phyloP scores from a whole-genome alignment of 2,888 invertebrate species.

The Ophioninae sp. region DNA sequence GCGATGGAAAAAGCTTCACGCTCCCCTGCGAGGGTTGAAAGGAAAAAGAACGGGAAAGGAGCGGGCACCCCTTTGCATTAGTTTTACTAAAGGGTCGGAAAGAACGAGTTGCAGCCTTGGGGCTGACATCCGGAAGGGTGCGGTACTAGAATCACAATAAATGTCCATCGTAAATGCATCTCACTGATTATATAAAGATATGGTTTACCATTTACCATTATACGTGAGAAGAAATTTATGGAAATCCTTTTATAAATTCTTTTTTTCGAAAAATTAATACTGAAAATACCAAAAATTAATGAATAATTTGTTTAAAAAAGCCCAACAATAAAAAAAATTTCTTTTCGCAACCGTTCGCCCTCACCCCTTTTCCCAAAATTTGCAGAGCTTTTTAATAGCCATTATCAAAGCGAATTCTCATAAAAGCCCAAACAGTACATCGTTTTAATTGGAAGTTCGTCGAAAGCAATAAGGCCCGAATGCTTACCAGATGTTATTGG shows the following conservation, averaged over 20 bases:
- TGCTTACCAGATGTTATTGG: background rate
- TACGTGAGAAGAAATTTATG: conserved; percentile 8
- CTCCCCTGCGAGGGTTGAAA: conserved; percentile 25
- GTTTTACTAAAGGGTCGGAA: conserved; percentile 49
- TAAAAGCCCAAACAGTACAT: background rate
- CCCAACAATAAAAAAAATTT: no score
- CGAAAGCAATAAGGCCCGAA: conserved; percentile 14
- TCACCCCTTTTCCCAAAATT: background rate
- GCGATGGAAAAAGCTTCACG: conserved; percentile 30
- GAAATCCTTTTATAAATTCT: background rate
- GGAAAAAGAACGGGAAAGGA: conserved; percentile 53
- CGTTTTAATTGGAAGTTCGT: conserved; percentile 44
- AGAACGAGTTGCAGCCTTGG: conserved; percentile 69
- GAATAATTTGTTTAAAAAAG: no score
- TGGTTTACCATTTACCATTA: conserved; percentile 19
- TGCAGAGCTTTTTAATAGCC: background rate
- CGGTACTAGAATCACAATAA: conserved; percentile 74
- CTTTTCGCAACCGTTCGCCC: no score
- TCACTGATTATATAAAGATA: conserved; percentile 73
- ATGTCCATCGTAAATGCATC: conserved; percentile 76
- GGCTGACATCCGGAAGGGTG: conserved; percentile 77
- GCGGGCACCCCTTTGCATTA: conserved; percentile 63
- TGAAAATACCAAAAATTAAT: no score
- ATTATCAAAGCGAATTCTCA: background rate
- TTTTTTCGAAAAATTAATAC: background rate